These are phyloP conservation scores for Hymenopus coronatus DNA, from an alignment of 2,888 invertebrate genomes.

Conservation along the genomic window DNA sequence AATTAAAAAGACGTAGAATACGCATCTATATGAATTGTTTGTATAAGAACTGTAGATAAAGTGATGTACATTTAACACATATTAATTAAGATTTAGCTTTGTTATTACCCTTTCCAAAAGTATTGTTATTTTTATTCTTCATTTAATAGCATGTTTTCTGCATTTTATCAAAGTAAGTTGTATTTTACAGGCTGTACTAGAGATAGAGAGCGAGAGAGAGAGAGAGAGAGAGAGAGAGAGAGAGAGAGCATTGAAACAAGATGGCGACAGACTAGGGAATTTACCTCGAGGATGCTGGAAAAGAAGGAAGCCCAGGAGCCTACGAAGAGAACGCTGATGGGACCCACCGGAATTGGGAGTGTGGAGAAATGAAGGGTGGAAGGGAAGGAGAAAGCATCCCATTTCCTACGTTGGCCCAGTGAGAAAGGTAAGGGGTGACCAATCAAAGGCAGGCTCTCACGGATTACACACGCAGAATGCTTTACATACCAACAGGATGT, in stretches of 20 bases:
- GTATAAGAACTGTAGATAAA: too few relatives aligned
- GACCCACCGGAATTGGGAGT: constrained; percentile 9
- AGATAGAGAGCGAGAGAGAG: not conserved
- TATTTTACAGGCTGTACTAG: not conserved
- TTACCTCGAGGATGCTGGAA: not conserved
- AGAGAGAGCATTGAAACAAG: not conserved
- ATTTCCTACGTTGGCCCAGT: not conserved
- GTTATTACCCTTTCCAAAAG: too few relatives aligned
- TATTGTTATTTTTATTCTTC: not conserved
- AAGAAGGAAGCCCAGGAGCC: constrained; percentile 1
- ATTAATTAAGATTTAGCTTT: too few relatives aligned
- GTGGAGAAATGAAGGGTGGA: too few relatives aligned
- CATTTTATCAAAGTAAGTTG: not conserved
- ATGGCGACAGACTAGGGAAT: not conserved
- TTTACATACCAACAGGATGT: not conserved
- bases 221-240: too few relatives aligned
- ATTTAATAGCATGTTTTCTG: not conserved
- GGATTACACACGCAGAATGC: not conserved
- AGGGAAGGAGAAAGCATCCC: not conserved
- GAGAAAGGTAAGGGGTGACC: not conserved
- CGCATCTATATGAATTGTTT: too few relatives aligned
- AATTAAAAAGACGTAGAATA: too few relatives aligned
- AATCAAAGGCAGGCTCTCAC: not conserved
- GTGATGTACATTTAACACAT: too few relatives aligned
- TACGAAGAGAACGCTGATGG: not conserved